These are phyloP conservation scores for Phyllotreta striolata DNA, from an alignment of 2,888 invertebrate genomes.

Conservation along the genomic window DNA sequence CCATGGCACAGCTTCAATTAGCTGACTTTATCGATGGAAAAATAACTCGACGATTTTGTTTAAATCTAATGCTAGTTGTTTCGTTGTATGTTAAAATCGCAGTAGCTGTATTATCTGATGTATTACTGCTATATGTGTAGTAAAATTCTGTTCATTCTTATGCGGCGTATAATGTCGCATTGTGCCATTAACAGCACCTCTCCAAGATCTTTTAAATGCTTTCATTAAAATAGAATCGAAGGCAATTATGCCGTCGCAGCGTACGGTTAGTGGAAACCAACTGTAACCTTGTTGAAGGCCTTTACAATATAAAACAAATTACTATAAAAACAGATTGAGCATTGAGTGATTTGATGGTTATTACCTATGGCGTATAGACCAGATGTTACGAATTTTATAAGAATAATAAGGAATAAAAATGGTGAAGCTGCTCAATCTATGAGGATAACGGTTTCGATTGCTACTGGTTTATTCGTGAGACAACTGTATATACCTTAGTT, in stretches of 20 bases:
- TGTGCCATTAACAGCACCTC: conserved; percentile 16
- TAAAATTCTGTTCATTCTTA: conserved; percentile 3
- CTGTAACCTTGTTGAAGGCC: conserved; percentile 25
- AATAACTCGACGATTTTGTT: too few relatives aligned
- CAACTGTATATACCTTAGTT: too few relatives aligned
- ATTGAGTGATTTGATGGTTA: conserved; percentile 24
- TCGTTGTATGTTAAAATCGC: too few relatives aligned
- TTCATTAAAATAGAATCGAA: conserved; percentile 25
- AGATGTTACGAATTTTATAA: conserved; percentile 13
- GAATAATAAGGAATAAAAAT: too few relatives aligned
- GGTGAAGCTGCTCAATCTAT: too few relatives aligned
- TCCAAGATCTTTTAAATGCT: conserved; percentile 16
- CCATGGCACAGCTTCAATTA: conserved; percentile 17
- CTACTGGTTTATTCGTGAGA: too few relatives aligned
- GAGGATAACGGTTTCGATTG: too few relatives aligned
- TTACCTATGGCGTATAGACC: conserved; percentile 20
- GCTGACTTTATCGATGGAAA: not conserved
- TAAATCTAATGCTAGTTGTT: too few relatives aligned
- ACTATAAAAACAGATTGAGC: conserved; percentile 28
- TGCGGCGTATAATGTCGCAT: conserved; percentile 6
- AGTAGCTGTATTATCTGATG: too few relatives aligned
- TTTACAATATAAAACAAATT: conserved; percentile 22
- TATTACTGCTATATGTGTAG: too few relatives aligned
- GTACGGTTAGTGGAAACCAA: conserved; percentile 18
- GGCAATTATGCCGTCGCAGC: conserved; percentile 11